These are phyloP conservation scores for Trichomalopsis sarcophagae DNA, from an alignment of 1,140 invertebrate species.

Conservation along the genomic window DNA sequence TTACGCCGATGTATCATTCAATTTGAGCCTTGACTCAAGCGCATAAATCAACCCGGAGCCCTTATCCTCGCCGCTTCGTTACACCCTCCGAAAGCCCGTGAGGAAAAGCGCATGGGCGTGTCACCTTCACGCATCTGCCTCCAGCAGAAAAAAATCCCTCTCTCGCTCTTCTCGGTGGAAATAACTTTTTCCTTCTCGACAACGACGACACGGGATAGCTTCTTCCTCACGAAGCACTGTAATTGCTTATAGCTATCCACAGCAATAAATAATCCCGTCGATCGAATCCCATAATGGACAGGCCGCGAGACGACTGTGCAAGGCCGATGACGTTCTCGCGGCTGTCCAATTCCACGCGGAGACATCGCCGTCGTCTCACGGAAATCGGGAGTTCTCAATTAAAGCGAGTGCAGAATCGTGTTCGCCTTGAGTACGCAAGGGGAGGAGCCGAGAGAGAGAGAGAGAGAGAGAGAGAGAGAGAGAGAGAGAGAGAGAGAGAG, in stretches of 20 bases:
- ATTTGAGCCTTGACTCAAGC: not conserved
- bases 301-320: not conserved
- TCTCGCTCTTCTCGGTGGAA: not conserved
- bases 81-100: not conserved
- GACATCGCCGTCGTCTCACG: conserved; percentile 36
- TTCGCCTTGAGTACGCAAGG: conserved; percentile 52
- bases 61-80: not conserved
- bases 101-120: not conserved
- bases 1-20: conserved; percentile 1
- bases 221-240: not conserved
- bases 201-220: not conserved
- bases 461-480: too few species aligned
- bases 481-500: conserved; percentile 23
- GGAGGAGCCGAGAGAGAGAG: conserved; percentile 3
- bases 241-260: not conserved
- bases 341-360: conserved; percentile 52
- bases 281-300: conserved; percentile 9
- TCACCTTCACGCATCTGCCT: not conserved
- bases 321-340: conserved; percentile 10
- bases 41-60: not conserved
- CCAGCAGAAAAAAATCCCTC: not conserved
- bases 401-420: conserved; percentile 64
- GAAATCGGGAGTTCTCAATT: conserved; percentile 59
- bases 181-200: not conserved
- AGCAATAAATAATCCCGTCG: conserved; percentile 6